A percentile compares a stretch with the other conserved stretches of the same genome.
phyloP scores from a whole-genome alignment of 2,797 vertebrate species.

The Dallia pectoralis region DNA sequence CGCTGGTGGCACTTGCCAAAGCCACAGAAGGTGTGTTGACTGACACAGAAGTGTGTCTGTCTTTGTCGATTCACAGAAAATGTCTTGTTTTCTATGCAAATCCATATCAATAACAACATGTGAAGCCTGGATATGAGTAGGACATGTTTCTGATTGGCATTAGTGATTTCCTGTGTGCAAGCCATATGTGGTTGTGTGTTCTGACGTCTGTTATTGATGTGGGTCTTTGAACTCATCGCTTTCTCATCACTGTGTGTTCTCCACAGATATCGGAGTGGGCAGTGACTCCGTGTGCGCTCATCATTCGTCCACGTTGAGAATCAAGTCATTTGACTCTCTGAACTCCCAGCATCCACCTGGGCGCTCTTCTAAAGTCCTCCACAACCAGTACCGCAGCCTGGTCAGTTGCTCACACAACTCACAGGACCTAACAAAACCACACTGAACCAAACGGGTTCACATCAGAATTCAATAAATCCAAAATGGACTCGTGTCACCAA shows the following conservation, averaged over 20 bases:
- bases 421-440: slow-evolving; percentile 10
- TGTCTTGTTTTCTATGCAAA: neutral
- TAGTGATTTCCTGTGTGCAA: neutral
- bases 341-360: slow-evolving; percentile 82
- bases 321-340: slow-evolving; percentile 94
- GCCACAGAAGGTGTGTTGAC: slow-evolving; percentile 87
- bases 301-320: slow-evolving; percentile 81
- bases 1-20: slow-evolving; percentile 92
- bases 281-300: slow-evolving; percentile 84
- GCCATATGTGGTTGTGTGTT: neutral
- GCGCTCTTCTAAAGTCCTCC: slow-evolving; percentile 87
- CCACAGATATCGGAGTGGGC: slow-evolving; percentile 79
- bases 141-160: neutral
- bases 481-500: neutral
- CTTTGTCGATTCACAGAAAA: too few species aligned
- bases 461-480: neutral
- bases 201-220: neutral
- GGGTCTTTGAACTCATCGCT: neutral
- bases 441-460: neutral
- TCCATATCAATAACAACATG: neutral
- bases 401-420: too few species aligned
- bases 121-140: neutral
- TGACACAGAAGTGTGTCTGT: neutral
- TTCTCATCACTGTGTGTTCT: neutral
- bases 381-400: slow-evolving; percentile 93